Conservation (phyloP, 2,113 vertebrate genomes). For the Syrmaticus mikado region DNA sequence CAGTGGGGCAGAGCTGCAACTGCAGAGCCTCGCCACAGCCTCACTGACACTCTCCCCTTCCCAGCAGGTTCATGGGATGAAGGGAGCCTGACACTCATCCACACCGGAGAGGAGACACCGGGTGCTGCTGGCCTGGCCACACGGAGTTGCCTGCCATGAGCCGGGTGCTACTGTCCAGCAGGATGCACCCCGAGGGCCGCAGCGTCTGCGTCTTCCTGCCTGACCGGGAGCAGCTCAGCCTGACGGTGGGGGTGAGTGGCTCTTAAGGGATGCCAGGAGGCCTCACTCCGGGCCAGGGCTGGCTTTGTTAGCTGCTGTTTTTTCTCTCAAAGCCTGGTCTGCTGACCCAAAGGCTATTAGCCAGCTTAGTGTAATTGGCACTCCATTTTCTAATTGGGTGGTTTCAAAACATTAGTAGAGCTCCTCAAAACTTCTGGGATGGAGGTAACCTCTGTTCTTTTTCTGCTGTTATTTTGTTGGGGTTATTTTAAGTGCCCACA, state of each 20-base stretch:
- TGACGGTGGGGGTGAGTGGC: conserved; percentile 81
- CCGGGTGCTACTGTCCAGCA: conserved; percentile 36
- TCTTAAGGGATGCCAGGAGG: accelerated
- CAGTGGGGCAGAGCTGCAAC: background rate
- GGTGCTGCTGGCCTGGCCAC: background rate
- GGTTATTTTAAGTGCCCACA: background rate
- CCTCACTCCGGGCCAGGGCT: accelerated
- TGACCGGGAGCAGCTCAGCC: conserved; percentile 83
- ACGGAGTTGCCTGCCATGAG: conserved; percentile 40
- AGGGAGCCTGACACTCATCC: background rate
- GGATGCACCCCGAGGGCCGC: conserved; percentile 75
- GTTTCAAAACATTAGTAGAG: background rate
- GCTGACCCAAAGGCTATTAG: conserved; percentile 1
- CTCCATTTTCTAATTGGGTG: background rate
- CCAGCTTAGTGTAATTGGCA: conserved; percentile 24
- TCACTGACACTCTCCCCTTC: conserved; percentile 14
- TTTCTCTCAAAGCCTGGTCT: background rate
- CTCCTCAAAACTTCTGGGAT: background rate
- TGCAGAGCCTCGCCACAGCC: background rate
- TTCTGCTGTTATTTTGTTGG: background rate
- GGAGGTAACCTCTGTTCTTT: background rate
- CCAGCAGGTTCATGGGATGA: conserved; percentile 43
- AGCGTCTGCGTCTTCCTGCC: conserved; percentile 87
- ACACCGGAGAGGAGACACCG: background rate
- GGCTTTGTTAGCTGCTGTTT: background rate